Evolutionary conservation across 2,888 invertebrate genomes (phyloP), one percentile per base, ranked within the genome.

Genomic region (Bimastos eiseni): DNA sequence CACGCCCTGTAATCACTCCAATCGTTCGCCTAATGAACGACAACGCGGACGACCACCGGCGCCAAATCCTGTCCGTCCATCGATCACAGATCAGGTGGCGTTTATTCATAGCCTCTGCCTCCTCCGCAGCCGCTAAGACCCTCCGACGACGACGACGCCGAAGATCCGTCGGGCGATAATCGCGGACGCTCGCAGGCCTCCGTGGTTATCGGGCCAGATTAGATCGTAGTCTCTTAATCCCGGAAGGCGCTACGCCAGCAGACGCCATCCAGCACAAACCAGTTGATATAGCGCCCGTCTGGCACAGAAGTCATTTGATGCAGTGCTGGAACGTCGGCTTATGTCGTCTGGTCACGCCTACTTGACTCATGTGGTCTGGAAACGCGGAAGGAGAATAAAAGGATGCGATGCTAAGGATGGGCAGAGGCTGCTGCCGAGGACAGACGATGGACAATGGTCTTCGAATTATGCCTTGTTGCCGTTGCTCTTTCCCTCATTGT

Each of bases 211-310:
- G 86, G 34, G 11, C 86, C 36, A 86, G 86, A 86, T 86, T 86
- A 86, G 86, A 86, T 86, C 86, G 36, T 86, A 86, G 86, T 34
- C 86, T 86, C 86, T 34, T 86, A 86, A 86, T 86, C 86, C 86
- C 86, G 36, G 86, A 34, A 37, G 86, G n/a, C 49, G 49, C 49
- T 49, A 24, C 49, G 49, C 49, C 49, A n/a, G n/a, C 70, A 11
- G n/a, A n/a, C 70, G 70, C 70, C 70, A 30, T 30, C 30, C 70
- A 11, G 70, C 70, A 17, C 30, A 70, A 8, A 70, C 70, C 70
- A 70, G 6, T 70, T 70, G 70, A 70, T 70, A 70, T 70, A 70
- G 70, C 70, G 70, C 70, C 70, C 70, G 70, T 70, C 70, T 70
- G 70, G 70, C 70, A n/a, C n/a, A n/a, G 70, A n/a, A 70, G 70